These are phyloP conservation scores for Hypotaenidia okinawae DNA, from an alignment of 2,797 vertebrate genomes.

Conservation along the genomic window DNA sequence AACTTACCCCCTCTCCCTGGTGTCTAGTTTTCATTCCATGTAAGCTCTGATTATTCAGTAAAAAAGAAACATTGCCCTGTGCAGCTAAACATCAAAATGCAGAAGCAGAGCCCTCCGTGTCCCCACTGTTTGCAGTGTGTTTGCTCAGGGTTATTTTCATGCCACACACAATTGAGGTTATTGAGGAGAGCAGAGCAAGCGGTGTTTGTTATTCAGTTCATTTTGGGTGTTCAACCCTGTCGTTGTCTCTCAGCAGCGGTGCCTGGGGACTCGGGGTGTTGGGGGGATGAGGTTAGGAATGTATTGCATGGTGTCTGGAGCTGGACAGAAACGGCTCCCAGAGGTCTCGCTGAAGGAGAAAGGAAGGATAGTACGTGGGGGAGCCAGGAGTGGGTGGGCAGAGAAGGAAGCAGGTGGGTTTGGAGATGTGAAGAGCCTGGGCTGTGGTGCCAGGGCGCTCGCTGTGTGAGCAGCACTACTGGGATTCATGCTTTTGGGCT, in stretches of 20 bases:
- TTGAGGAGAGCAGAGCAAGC: constrained; percentile 26
- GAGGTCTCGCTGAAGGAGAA: not conserved
- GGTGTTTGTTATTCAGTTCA: constrained; percentile 29
- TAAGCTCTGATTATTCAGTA: constrained; percentile 35
- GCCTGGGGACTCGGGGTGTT: not conserved
- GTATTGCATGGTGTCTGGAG: not conserved
- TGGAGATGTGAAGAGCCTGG: not conserved
- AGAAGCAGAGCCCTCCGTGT: not conserved
- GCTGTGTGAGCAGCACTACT: not conserved
- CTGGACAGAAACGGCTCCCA: not conserved
- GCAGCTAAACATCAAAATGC: constrained; percentile 37
- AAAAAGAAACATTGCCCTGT: constrained; percentile 14
- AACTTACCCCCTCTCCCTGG: not conserved
- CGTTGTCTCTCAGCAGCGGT: not conserved
- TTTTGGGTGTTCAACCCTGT: constrained; percentile 19
- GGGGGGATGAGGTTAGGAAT: not conserved
- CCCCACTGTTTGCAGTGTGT: constrained; percentile 23
- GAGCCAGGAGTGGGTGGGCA: not conserved
- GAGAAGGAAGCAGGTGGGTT: not conserved
- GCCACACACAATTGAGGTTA: constrained; percentile 21
- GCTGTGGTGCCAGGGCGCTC: not conserved
- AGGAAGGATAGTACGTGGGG: not conserved
- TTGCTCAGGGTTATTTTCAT: constrained; percentile 45
- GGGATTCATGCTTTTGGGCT: not conserved
- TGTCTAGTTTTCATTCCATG: not conserved